Evolutionary conservation across 2,797 vertebrate species (phyloP), one percentile per base, ranked within the genome.

Genomic region (Gymnoscopelus microlampas): DNA sequence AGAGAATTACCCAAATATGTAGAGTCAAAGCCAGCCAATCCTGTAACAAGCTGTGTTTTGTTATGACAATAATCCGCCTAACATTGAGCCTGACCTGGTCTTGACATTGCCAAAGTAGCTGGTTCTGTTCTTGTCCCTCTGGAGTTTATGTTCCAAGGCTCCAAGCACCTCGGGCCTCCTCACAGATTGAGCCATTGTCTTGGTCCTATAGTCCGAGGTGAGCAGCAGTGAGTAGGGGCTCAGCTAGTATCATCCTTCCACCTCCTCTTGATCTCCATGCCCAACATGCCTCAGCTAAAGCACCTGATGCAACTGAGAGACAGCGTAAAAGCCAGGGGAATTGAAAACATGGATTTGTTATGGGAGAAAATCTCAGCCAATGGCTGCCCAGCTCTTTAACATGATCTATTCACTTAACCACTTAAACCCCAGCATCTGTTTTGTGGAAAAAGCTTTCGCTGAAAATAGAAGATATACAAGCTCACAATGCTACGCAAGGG

Each of bases 71-170:
- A 81, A 86, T 82, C 73, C 62, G 44, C 0, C 26, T 49, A 59
- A 71, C 82, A 32, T 67, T 26, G 63, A 24, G 67, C 53, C 83
- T 85, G 70, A 94, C 94, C 93, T 95, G 83, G 78, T 90, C 84
- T 94, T 94, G 63, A 93, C 92, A 15, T 92, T 94, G 78, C 92
- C 92, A 79, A 95, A 94, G 89, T 95, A 94, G 82, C 92, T 82
- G 48, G 79, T 78, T 73, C 91, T 91, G 74, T 76, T 80, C 63
- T 90, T 93, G 60, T 92, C 89, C 76, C 79, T 84, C 66, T 81
- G 84, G n/a, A 80, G 66, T 71, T 86, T 87, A 5, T 80, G 83
- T 53, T 95, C 91, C 90, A 88, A 89, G 72, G 82, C 59, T 71
- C 69, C 65, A 1, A 70, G 67, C 54, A 71, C 79, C 26, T 74